phyloP scores from a whole-genome alignment of 2,888 invertebrate genomes.

The Acleris emargana region DNA sequence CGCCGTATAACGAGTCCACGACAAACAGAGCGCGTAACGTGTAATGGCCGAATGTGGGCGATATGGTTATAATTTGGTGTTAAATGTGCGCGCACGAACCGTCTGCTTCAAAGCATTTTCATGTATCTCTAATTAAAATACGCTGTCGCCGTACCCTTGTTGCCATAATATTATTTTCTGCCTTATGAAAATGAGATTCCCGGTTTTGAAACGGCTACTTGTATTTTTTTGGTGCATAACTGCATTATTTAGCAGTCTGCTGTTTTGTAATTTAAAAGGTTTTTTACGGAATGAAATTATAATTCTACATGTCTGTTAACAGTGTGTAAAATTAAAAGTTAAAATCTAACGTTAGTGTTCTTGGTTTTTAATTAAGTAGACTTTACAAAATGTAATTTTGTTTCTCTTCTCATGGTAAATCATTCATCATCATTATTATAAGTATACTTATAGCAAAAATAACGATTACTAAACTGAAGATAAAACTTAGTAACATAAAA shows the following conservation, averaged over 20 bases:
- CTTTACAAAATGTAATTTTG: too few relatives aligned
- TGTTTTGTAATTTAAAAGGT: neutral
- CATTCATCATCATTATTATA: too few relatives aligned
- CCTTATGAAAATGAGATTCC: conserved; percentile 66
- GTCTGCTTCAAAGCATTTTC: conserved; percentile 78
- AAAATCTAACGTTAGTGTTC: too few relatives aligned
- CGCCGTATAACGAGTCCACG: conserved; percentile 8
- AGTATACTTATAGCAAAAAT: too few relatives aligned
- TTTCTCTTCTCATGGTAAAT: too few relatives aligned
- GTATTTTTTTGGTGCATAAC: conserved; percentile 10
- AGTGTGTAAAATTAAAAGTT: too few relatives aligned
- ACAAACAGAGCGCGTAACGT: conserved; percentile 22
- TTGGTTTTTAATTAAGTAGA: too few relatives aligned
- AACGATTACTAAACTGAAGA: too few relatives aligned
- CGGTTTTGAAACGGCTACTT: conserved; percentile 10
- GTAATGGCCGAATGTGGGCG: conserved; percentile 47
- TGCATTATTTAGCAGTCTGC: conserved; percentile 17
- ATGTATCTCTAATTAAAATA: conserved; percentile 82
- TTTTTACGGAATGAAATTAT: neutral
- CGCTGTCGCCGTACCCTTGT: conserved; percentile 67
- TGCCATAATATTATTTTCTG: conserved; percentile 60
- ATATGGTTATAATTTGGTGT: conserved; percentile 68
- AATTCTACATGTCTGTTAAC: too few relatives aligned
- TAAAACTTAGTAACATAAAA: too few relatives aligned
- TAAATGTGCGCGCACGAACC: conserved; percentile 58